These are phyloP conservation scores for Linepithema humile DNA, from an alignment of 1,140 invertebrate genomes.

Conservation along the genomic window DNA sequence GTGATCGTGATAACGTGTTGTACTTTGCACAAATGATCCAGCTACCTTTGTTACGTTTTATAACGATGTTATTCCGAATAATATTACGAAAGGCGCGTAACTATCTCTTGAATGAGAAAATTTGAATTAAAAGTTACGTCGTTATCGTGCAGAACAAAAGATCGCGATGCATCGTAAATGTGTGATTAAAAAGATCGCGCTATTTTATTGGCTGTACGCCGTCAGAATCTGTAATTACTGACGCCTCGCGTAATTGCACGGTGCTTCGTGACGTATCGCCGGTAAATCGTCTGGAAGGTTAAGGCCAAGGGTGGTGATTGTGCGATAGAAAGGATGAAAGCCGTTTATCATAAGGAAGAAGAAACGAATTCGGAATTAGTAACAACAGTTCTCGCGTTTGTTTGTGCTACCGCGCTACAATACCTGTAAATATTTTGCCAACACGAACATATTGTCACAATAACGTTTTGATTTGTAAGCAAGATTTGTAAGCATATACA, in stretches of 20 bases:
- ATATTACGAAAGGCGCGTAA: neutral
- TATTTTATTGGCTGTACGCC: conserved; percentile 39
- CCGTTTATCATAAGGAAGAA: neutral
- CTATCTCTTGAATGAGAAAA: neutral
- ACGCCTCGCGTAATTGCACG: conserved; percentile 50
- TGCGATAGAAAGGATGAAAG: neutral
- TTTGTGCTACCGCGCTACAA: neutral
- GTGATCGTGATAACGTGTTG: conserved; percentile 18
- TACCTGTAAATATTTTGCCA: neutral
- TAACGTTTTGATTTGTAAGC: no score
- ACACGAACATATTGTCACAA: neutral
- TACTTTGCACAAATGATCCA: neutral
- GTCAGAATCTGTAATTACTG: conserved; percentile 21
- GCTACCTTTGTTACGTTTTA: neutral
- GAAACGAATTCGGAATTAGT: neutral
- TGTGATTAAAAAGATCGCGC: conserved; percentile 35
- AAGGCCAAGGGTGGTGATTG: conserved; percentile 20
- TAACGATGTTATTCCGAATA: neutral
- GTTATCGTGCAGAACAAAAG: neutral
- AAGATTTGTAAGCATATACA: neutral
- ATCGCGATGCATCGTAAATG: neutral
- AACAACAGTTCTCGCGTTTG: neutral
- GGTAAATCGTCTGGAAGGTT: conserved; percentile 14
- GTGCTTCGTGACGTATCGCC: conserved; percentile 12
- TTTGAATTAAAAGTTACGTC: neutral